phyloP scores from a whole-genome alignment of 2,797 vertebrate species.

The Cygnus olor region DNA sequence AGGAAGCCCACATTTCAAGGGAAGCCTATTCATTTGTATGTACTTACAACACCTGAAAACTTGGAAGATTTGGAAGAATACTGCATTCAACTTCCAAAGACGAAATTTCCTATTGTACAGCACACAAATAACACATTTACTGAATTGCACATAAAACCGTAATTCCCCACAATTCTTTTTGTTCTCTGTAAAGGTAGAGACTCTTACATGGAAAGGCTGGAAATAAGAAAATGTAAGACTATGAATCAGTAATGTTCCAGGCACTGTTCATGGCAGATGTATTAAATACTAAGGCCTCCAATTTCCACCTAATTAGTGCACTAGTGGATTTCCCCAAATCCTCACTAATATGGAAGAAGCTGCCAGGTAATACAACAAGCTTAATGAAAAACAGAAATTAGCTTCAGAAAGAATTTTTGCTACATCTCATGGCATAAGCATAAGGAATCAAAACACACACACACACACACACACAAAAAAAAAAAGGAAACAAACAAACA shows the following conservation, averaged over 20 bases:
- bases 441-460: not conserved
- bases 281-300: constrained; percentile 19
- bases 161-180: not conserved
- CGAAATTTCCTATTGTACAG: not conserved
- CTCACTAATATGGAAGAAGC: constrained; percentile 47
- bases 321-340: constrained; percentile 39
- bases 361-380: constrained; percentile 24
- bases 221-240: not conserved
- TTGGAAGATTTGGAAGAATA: not conserved
- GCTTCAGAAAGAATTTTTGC: constrained; percentile 8
- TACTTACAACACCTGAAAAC: not conserved
- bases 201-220: not conserved
- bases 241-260: constrained; percentile 47
- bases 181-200: not conserved
- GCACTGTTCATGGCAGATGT: constrained; percentile 33
- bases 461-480: not conserved
- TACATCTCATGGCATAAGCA: not conserved
- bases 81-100: not conserved
- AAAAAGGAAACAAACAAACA: too few species aligned
- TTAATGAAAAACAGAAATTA: constrained; percentile 44
- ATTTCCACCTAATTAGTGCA: constrained; percentile 58
- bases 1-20: not conserved
- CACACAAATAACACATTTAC: not conserved
- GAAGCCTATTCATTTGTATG: not conserved
- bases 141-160: not conserved